Percentiles rank a stretch among this genome's conserved stretches.
Conservation (phyloP, 2,888 invertebrate genomes). For the Dioctria rufipes region DNA sequence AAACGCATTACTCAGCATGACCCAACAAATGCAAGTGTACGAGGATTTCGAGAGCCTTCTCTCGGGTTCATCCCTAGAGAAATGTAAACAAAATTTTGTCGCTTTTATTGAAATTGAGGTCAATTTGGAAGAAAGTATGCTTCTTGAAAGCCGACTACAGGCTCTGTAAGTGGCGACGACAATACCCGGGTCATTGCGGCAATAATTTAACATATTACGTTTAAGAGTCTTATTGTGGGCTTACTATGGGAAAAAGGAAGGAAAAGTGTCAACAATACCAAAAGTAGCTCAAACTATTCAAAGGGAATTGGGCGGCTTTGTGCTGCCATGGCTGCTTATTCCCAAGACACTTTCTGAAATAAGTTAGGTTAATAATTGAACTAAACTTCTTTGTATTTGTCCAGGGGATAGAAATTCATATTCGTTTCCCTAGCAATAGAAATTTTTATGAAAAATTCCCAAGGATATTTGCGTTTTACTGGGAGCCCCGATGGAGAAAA, state of each 20-base stretch:
- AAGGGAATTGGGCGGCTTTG: neutral
- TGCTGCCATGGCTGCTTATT: neutral
- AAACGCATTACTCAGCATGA: constrained; percentile 52
- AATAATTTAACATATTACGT: constrained; percentile 48
- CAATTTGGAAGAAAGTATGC: constrained; percentile 33
- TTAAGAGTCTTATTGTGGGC: constrained; percentile 32
- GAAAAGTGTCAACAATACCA: neutral
- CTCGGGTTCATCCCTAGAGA: constrained; percentile 38
- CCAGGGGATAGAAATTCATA: constrained; percentile 29
- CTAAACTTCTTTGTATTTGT: constrained; percentile 31
- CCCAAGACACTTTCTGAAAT: neutral
- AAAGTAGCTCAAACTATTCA: constrained; percentile 4
- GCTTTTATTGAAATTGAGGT: constrained; percentile 49
- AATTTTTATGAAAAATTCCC: constrained; percentile 15
- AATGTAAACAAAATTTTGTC: constrained; percentile 50
- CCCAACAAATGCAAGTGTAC: constrained; percentile 31
- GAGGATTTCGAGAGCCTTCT: constrained; percentile 16
- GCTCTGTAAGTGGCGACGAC: constrained; percentile 25
- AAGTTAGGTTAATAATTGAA: constrained; percentile 35
- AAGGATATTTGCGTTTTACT: constrained; percentile 33
- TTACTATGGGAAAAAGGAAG: constrained; percentile 4
- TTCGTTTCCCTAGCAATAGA: constrained; percentile 36
- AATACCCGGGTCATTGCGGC: constrained; percentile 32
- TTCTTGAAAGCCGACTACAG: constrained; percentile 1
- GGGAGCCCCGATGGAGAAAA: neutral